These are phyloP conservation scores for Rotaria sp. DNA, from an alignment of 2,888 invertebrate genomes.

Conservation along the genomic window DNA sequence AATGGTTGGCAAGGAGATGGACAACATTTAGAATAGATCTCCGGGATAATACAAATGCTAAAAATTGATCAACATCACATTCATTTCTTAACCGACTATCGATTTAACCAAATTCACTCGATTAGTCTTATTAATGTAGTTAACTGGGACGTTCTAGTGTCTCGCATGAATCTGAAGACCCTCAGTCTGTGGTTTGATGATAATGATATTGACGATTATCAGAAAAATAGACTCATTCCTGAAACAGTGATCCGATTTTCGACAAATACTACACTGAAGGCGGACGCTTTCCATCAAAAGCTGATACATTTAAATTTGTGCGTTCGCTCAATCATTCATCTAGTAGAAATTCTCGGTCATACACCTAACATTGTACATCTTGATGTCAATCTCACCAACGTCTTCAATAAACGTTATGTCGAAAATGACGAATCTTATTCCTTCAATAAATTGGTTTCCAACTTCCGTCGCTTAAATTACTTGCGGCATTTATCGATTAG, in stretches of 20 bases:
- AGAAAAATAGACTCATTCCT: not conserved
- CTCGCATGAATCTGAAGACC: not conserved
- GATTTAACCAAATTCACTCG: not conserved
- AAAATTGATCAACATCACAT: too few relatives aligned
- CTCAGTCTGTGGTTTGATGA: not conserved
- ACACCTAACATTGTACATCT: not conserved
- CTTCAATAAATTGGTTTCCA: accelerated
- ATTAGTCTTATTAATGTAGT: not conserved
- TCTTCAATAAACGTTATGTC: not conserved
- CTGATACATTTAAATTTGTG: not conserved
- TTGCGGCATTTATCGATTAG: not conserved
- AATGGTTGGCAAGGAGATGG: too few relatives aligned
- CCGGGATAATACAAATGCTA: too few relatives aligned
- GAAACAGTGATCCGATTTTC: not conserved
- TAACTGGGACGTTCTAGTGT: not conserved
- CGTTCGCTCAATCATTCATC: not conserved
- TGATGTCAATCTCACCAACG: not conserved
- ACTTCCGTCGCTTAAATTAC: not conserved
- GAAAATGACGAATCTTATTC: not conserved
- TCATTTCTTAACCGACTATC: not conserved
- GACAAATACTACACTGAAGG: not conserved
- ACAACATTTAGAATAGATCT: too few relatives aligned
- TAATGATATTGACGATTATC: not conserved
- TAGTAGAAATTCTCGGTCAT: not conserved
- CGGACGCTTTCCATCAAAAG: not conserved